Conservation (phyloP, 2,113 vertebrate species). For the Brachionichthys hirsutus region DNA sequence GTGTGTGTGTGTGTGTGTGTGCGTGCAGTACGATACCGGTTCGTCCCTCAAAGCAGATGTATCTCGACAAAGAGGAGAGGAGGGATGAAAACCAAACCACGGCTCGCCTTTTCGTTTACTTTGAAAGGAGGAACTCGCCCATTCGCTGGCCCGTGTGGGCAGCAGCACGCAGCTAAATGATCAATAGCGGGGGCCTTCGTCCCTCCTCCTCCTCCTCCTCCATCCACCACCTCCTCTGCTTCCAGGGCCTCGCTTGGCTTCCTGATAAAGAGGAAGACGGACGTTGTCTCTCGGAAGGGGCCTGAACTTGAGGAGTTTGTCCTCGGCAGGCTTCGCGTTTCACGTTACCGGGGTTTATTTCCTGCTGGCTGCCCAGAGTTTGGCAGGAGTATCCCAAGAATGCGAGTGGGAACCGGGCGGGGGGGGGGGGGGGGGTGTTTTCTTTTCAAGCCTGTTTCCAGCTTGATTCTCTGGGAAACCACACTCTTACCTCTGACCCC, state of each 20-base stretch:
- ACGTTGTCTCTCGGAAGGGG: constrained; percentile 45
- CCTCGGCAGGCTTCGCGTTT: constrained; percentile 13
- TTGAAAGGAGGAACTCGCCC: constrained; percentile 17
- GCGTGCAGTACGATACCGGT: constrained; percentile 48
- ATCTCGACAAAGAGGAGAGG: constrained; percentile 35
- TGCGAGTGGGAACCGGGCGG: constrained; percentile 42
- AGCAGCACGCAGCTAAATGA: constrained; percentile 32
- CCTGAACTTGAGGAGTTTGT: constrained; percentile 38
- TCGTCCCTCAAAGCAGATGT: constrained; percentile 65
- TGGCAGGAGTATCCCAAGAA: constrained; percentile 30
- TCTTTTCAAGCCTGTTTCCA: neutral
- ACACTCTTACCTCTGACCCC: constrained; percentile 5
- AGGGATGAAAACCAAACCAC: constrained; percentile 33
- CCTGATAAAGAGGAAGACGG: constrained; percentile 41
- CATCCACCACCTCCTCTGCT: constrained; percentile 5
- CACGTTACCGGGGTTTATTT: constrained; percentile 22
- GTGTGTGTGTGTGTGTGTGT: constrained; percentile 19
- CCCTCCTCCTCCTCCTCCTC: constrained; percentile 20
- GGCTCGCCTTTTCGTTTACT: constrained; percentile 27
- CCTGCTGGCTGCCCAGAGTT: constrained; percentile 18
- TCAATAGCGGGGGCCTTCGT: constrained; percentile 57
- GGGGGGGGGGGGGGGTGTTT: no score
- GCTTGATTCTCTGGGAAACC: constrained; percentile 25
- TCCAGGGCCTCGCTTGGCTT: constrained; percentile 1
- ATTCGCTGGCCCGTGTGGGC: constrained; percentile 47